These are phyloP conservation scores for Eutolmus rufibarbis DNA, from an alignment of 2,888 invertebrate genomes.

Conservation along the genomic window DNA sequence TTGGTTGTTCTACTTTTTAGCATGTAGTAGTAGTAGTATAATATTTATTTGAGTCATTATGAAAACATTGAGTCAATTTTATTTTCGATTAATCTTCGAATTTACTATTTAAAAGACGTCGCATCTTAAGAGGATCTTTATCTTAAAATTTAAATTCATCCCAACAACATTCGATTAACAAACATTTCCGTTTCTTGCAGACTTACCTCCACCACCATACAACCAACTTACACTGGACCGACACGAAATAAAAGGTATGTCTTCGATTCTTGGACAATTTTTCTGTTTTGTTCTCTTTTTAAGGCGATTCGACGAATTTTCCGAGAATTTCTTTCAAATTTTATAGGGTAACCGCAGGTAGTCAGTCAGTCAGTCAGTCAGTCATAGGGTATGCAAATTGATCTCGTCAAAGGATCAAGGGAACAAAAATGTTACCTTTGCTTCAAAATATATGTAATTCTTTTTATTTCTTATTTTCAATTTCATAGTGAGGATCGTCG, in stretches of 20 bases:
- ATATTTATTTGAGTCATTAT: no score
- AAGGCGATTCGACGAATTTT: background rate
- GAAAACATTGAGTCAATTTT: no score
- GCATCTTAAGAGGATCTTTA: background rate
- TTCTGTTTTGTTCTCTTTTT: background rate
- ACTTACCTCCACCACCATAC: slow-evolving; percentile 85
- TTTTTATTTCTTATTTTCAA: background rate
- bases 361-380: background rate
- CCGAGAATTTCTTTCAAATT: background rate
- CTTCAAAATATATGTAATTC: background rate
- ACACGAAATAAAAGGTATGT: slow-evolving; percentile 80
- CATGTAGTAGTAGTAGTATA: no score
- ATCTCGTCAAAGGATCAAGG: background rate
- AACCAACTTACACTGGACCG: slow-evolving; percentile 76
- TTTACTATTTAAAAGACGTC: background rate
- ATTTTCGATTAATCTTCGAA: background rate
- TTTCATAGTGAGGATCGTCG: background rate
- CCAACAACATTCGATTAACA: slow-evolving; percentile 13
- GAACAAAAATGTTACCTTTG: background rate
- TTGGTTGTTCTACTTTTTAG: no score
- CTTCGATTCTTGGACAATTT: background rate
- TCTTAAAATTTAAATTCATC: background rate
- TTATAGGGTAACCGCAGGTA: background rate
- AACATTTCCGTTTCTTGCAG: slow-evolving; percentile 67
- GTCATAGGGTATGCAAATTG: background rate